A percentile compares a stretch with the other conserved stretches of the same genome.
These are phyloP conservation scores for Oreortyx pictus DNA, from an alignment of 2,797 vertebrate genomes.

Conservation along the genomic window DNA sequence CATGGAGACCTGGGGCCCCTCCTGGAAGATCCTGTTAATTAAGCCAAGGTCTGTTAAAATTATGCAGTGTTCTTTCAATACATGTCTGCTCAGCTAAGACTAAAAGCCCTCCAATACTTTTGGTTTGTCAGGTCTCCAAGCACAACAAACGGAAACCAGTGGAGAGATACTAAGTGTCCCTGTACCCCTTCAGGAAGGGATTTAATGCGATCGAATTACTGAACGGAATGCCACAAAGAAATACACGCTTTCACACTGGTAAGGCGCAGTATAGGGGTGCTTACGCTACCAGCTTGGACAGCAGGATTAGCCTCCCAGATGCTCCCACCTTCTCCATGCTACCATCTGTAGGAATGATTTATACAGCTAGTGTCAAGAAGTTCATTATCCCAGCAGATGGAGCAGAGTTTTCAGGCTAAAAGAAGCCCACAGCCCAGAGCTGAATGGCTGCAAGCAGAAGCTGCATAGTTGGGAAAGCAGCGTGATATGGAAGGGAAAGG, in stretches of 20 bases:
- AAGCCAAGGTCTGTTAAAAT: conserved; percentile 58
- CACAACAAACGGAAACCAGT: conserved; percentile 19
- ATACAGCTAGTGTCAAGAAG: conserved; percentile 4
- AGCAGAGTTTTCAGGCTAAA: not conserved
- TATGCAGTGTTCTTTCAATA: not conserved
- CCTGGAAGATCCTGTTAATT: conserved; percentile 45
- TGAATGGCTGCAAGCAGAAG: not conserved
- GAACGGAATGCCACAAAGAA: not conserved
- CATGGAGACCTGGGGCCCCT: not conserved
- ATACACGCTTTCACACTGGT: not conserved
- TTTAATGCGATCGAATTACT: conserved; percentile 9
- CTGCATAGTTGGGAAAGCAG: not conserved
- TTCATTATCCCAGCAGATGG: conserved; percentile 20
- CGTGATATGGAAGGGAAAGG: not conserved
- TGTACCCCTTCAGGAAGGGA: conserved; percentile 1
- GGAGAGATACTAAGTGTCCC: conserved; percentile 18
- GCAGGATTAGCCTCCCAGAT: not conserved
- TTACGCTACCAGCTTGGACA: not conserved
- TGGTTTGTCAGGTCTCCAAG: conserved; percentile 44
- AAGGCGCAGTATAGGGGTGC: not conserved
- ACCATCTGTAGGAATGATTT: not conserved
- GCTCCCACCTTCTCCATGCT: not conserved
- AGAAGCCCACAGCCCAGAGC: not conserved
- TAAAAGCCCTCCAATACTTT: not conserved
- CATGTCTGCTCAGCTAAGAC: conserved; percentile 8